A percentile compares a stretch with the other conserved stretches of the same genome.
These are phyloP conservation scores for Sylvia atricapilla DNA, from an alignment of 2,113 vertebrate genomes.

Conservation along the genomic window DNA sequence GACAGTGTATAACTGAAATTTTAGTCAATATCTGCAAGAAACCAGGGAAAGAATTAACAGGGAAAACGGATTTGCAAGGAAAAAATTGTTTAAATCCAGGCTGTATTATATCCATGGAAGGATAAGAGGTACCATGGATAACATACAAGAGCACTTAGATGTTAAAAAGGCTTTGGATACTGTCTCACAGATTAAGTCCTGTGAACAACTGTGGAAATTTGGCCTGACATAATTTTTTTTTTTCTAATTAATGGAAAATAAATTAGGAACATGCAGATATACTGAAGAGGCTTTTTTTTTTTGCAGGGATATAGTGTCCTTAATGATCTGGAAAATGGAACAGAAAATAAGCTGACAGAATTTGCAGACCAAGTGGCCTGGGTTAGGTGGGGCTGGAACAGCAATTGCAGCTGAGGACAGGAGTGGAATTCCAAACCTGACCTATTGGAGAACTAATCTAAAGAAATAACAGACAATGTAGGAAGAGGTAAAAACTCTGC, in stretches of 20 bases:
- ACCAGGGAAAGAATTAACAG: background rate
- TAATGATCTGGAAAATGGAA: background rate
- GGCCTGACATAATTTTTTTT: background rate
- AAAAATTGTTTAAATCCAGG: background rate
- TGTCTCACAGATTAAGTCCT: background rate
- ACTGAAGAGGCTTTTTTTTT: background rate
- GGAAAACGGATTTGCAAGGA: background rate
- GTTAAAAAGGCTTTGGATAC: background rate
- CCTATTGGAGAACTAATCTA: background rate
- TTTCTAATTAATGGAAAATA: background rate
- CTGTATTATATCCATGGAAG: background rate
- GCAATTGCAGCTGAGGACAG: background rate
- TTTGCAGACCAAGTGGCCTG: background rate
- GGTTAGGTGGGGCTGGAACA: background rate
- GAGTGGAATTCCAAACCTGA: background rate
- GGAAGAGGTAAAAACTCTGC: background rate
- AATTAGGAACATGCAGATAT: background rate
- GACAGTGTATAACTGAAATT: background rate
- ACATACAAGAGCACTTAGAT: background rate
- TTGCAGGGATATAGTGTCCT: background rate
- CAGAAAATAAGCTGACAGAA: background rate
- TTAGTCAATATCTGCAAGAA: background rate
- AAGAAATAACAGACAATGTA: background rate
- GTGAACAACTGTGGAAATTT: background rate
- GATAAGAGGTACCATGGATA: background rate